Percentiles rank a stretch among this genome's conserved stretches.
These are phyloP conservation scores for Xiphophorus maculatus DNA, from an alignment of 2,113 vertebrate species.

Conservation along the genomic window DNA sequence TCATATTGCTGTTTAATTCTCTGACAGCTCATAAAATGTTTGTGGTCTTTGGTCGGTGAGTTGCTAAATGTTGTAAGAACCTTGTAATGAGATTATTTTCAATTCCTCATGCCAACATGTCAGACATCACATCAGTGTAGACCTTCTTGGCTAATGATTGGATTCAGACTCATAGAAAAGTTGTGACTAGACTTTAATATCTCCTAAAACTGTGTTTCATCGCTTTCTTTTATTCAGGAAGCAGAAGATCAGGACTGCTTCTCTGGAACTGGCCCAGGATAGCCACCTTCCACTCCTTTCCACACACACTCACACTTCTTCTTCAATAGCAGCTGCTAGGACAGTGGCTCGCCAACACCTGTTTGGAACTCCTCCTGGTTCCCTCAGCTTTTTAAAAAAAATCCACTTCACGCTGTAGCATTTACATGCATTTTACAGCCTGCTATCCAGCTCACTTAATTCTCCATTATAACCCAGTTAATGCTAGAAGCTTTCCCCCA, in stretches of 20 bases:
- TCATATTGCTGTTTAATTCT: not conserved
- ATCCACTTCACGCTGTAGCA: slow-evolving; percentile 41
- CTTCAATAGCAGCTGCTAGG: slow-evolving; percentile 24
- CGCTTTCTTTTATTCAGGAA: slow-evolving; percentile 51
- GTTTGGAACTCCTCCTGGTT: slow-evolving; percentile 69
- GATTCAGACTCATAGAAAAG: slow-evolving; percentile 4
- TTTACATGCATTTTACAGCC: slow-evolving; percentile 60
- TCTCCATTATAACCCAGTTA: slow-evolving; percentile 12
- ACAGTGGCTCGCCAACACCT: slow-evolving; percentile 60
- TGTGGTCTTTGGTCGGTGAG: not conserved
- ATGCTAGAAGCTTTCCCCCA: slow-evolving; percentile 23
- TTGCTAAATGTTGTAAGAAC: not conserved
- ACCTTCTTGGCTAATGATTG: not conserved
- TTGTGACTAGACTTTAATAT: slow-evolving; percentile 37
- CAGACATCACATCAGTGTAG: not conserved
- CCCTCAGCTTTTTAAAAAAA: slow-evolving; percentile 28
- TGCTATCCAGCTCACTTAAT: slow-evolving; percentile 30
- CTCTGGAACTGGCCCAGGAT: slow-evolving; percentile 53
- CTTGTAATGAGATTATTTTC: not conserved
- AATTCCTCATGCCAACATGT: not conserved
- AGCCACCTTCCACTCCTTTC: not conserved
- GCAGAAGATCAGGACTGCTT: slow-evolving; percentile 52
- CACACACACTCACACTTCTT: not conserved
- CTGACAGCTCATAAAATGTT: not conserved
- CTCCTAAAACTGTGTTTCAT: slow-evolving; percentile 30